These are phyloP conservation scores for Formica exsecta DNA, from an alignment of 1,140 invertebrate species.

Conservation along the genomic window DNA sequence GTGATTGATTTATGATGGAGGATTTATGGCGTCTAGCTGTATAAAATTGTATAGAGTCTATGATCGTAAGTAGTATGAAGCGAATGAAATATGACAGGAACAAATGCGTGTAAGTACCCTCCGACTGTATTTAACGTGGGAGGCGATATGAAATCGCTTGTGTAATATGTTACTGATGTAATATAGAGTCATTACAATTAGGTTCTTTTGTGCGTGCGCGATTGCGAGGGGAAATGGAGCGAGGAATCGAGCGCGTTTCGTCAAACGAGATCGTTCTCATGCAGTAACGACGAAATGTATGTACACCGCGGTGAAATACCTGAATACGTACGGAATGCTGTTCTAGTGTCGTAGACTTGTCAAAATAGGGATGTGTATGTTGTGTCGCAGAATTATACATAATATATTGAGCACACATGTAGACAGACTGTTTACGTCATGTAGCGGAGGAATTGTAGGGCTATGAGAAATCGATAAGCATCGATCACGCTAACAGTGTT, in stretches of 20 bases:
- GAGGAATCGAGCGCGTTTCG: constrained; percentile 30
- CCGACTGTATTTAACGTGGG: constrained; percentile 47
- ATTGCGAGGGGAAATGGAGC: constrained; percentile 49
- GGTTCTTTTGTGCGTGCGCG: constrained; percentile 73
- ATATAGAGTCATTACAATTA: constrained; percentile 81
- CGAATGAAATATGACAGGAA: constrained; percentile 38
- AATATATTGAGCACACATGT: constrained; percentile 66
- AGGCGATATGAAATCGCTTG: constrained; percentile 62
- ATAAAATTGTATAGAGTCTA: constrained; percentile 84
- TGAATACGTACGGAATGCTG: constrained; percentile 31
- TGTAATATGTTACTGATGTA: constrained; percentile 81
- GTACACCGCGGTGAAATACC: constrained; percentile 27
- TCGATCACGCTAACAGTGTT: constrained; percentile 63
- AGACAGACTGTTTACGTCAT: constrained; percentile 58
- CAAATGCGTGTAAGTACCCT: constrained; percentile 41
- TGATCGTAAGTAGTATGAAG: constrained; percentile 75
- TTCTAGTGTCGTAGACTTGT: constrained; percentile 64
- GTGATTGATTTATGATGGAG: too few relatives aligned
- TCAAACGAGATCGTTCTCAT: constrained; percentile 30
- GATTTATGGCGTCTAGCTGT: constrained; percentile 72
- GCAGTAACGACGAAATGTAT: constrained; percentile 12
- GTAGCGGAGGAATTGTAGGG: constrained; percentile 54
- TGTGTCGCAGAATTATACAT: constrained; percentile 66
- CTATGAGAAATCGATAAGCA: constrained; percentile 66
- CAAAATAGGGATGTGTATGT: constrained; percentile 71